These are phyloP conservation scores for Peromyscus eremicus DNA, from an alignment of 2,797 vertebrate species.

Conservation along the genomic window DNA sequence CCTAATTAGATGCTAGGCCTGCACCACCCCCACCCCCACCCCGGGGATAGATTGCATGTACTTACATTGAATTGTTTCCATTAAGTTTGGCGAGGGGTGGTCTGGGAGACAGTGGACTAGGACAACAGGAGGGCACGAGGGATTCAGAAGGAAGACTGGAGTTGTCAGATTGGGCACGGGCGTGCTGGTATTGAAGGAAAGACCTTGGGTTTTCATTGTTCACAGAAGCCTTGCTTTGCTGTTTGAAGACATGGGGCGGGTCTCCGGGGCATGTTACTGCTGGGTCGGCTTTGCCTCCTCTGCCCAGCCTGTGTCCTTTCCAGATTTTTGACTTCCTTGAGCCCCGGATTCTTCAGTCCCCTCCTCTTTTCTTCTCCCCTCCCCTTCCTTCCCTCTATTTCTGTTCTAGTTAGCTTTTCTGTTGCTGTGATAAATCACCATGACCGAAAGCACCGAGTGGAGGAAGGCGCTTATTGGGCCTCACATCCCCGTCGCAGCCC, in stretches of 20 bases:
- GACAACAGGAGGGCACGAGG: background rate
- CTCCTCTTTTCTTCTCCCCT: background rate
- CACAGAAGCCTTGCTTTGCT: background rate
- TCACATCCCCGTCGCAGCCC: background rate
- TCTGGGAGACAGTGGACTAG: background rate
- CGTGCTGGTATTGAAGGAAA: background rate
- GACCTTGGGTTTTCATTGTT: background rate
- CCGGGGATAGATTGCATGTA: background rate
- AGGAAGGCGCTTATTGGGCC: background rate
- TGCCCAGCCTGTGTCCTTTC: background rate
- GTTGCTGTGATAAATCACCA: background rate
- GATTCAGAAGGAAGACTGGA: background rate
- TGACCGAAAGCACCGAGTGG: background rate
- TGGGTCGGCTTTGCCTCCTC: background rate
- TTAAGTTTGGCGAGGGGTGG: background rate
- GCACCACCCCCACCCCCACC: background rate
- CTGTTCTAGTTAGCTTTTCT: background rate
- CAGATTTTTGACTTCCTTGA: background rate
- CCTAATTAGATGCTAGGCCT: background rate
- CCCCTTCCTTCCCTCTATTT: background rate
- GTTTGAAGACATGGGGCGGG: background rate
- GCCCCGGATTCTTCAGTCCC: too few species aligned
- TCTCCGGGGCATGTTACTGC: background rate
- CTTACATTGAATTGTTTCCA: background rate
- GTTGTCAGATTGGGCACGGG: background rate